Percentiles rank a stretch among this genome's conserved stretches.
These are phyloP conservation scores for Amphilophus citrinellus DNA, from an alignment of 2,113 vertebrate genomes.

Conservation along the genomic window DNA sequence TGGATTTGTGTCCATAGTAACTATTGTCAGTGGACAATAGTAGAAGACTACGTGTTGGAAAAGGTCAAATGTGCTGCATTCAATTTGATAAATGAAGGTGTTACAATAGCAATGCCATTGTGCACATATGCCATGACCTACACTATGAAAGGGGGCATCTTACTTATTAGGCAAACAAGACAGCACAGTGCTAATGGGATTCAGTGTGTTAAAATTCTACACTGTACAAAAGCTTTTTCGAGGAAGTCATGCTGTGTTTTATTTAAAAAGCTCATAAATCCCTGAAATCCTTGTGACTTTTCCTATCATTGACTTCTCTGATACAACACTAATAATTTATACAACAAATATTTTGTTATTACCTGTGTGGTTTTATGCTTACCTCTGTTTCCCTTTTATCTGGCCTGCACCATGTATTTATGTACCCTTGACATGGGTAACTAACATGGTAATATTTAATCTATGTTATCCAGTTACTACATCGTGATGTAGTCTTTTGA, in stretches of 20 bases:
- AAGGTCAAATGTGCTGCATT: conserved; percentile 23
- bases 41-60: neutral
- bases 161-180: neutral
- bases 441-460: neutral
- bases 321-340: conserved; percentile 6
- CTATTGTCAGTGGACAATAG: conserved; percentile 18
- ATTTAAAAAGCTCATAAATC: neutral
- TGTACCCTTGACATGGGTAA: neutral
- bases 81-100: conserved; percentile 1
- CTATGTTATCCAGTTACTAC: neutral
- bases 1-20: conserved; percentile 20
- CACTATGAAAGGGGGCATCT: neutral
- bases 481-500: conserved; percentile 7
- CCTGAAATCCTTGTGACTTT: neutral
- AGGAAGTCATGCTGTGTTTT: neutral
- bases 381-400: neutral
- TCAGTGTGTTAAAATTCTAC: neutral
- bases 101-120: neutral
- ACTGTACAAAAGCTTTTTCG: neutral
- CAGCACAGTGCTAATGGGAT: neutral
- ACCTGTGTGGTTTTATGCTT: neutral
- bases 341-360: neutral
- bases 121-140: neutral
- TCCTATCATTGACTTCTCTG: neutral
- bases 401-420: neutral